phyloP scores from a whole-genome alignment of 2,888 invertebrate species.

The Lithophane semibrunnea region DNA sequence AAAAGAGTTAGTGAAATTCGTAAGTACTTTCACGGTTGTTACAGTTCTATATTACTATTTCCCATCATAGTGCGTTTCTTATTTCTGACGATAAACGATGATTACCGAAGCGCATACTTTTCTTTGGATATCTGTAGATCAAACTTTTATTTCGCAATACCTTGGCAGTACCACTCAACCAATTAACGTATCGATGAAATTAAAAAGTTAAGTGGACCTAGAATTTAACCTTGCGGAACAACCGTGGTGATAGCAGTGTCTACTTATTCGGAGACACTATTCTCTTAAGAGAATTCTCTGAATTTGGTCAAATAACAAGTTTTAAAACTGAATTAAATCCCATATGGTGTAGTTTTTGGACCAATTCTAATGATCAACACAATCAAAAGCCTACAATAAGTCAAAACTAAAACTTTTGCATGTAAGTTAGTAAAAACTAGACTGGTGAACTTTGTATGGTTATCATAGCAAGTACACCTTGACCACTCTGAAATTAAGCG shows the following conservation, averaged over 20 bases:
- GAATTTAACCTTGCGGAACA: conserved; percentile 11
- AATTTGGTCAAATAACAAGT: background rate
- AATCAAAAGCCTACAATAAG: conserved; percentile 1
- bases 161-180: background rate
- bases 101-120: background rate
- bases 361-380: conserved; percentile 1
- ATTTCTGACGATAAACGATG: background rate
- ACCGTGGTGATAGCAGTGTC: background rate
- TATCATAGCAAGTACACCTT: background rate
- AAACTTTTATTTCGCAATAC: background rate
- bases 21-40: background rate
- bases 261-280: background rate
- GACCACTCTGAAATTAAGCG: no score
- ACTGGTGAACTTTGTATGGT: background rate
- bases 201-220: background rate
- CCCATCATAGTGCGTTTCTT: background rate
- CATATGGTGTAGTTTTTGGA: background rate
- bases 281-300: background rate
- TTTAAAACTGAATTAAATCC: background rate
- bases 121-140: background rate
- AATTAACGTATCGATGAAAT: background rate
- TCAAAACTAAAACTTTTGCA: background rate
- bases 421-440: no score
- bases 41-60: background rate
- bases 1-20: background rate